phyloP scores from a whole-genome alignment of 1,140 invertebrate genomes.

The Saxidomus purpurata region DNA sequence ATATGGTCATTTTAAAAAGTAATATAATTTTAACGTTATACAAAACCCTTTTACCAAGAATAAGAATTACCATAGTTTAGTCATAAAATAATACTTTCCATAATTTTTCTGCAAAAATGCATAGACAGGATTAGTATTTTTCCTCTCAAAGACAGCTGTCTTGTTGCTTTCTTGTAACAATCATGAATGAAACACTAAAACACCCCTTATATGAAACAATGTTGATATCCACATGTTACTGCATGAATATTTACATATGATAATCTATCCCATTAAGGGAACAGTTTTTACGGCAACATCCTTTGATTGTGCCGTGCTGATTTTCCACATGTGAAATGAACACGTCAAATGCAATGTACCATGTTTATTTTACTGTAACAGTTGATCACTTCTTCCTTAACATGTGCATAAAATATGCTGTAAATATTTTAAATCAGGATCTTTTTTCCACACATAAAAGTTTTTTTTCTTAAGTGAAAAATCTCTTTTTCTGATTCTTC shows the following conservation, averaged over 20 bases:
- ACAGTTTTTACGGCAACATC: slow-evolving; percentile 33
- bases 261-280: slow-evolving; percentile 54
- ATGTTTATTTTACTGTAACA: background rate
- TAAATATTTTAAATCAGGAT: no score
- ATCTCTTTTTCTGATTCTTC: no score
- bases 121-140: background rate
- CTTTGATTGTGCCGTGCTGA: slow-evolving; percentile 44
- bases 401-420: background rate
- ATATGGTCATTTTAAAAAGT: no score
- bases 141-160: slow-evolving; percentile 50
- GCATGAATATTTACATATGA: slow-evolving; percentile 59
- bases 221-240: slow-evolving; percentile 48
- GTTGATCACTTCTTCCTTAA: no score
- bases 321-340: slow-evolving; percentile 29
- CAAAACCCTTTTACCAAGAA: no score
- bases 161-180: slow-evolving; percentile 14
- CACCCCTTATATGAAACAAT: slow-evolving; percentile 2
- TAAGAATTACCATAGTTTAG: no score
- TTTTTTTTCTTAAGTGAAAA: no score
- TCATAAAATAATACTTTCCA: no score
- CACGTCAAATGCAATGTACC: slow-evolving; percentile 45
- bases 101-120: no score
- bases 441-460: no score
- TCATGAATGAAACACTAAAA: background rate
- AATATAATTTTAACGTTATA: no score